These are phyloP conservation scores for Dicycla oo DNA, from an alignment of 2,888 invertebrate genomes.

Conservation along the genomic window DNA sequence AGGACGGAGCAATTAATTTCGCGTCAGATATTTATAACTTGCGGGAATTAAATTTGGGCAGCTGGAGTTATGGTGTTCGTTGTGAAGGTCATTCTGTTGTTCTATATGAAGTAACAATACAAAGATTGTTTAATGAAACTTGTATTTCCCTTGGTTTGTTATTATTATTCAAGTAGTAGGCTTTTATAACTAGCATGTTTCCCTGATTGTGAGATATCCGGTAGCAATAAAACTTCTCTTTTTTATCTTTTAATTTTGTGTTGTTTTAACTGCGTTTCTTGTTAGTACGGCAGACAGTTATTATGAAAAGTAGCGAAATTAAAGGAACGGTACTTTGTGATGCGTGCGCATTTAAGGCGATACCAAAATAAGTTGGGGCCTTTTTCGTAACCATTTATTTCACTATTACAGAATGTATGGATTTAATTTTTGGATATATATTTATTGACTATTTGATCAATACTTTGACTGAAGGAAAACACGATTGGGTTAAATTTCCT, in stretches of 20 bases:
- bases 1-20: constrained; percentile 72
- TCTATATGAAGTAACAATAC: not conserved
- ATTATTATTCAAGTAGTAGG: not conserved
- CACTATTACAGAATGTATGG: no score
- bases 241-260: constrained; percentile 28
- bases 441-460: no score
- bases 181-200: not conserved
- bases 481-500: no score
- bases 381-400: no score
- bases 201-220: constrained; percentile 32
- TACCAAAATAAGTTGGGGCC: no score
- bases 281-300: constrained; percentile 37
- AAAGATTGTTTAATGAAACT: constrained; percentile 2
- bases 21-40: constrained; percentile 61
- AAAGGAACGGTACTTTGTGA: constrained; percentile 42
- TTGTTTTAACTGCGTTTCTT: constrained; percentile 19
- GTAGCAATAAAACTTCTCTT: not conserved
- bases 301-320: constrained; percentile 48
- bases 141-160: not conserved
- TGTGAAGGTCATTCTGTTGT: constrained; percentile 32
- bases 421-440: no score
- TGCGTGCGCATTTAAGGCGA: constrained; percentile 48
- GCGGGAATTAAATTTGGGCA: constrained; percentile 46
- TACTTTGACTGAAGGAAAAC: no score
- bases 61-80: constrained; percentile 20